These are phyloP conservation scores for Brachypodius melanocephalos DNA, from an alignment of 2,113 vertebrate species.

Conservation along the genomic window DNA sequence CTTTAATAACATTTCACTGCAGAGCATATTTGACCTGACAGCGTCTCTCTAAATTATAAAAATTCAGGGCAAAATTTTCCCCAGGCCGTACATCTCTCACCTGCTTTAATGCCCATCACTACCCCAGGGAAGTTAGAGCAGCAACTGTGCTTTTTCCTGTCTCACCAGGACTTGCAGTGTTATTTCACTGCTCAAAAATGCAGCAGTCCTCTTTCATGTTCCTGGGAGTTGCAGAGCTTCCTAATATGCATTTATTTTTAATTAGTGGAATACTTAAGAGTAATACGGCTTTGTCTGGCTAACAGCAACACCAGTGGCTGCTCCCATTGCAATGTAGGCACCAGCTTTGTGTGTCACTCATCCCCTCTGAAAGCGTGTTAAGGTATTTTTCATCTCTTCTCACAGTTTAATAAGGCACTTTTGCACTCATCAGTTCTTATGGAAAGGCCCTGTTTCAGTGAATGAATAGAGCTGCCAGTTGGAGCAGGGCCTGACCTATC, in stretches of 20 bases:
- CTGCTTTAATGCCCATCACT: background rate
- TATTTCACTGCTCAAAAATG: background rate
- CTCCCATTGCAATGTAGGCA: background rate
- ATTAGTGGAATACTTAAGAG: background rate
- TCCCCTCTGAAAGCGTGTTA: background rate
- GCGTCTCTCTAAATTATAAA: background rate
- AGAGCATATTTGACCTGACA: background rate
- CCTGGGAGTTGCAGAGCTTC: background rate
- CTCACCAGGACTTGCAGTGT: background rate
- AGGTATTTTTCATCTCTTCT: background rate
- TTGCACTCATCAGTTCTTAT: background rate
- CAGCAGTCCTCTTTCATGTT: background rate
- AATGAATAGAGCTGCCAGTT: background rate
- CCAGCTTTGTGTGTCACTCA: background rate
- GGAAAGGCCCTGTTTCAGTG: fast-evolving
- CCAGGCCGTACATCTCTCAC: background rate
- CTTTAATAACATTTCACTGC: background rate
- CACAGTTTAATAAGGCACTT: background rate
- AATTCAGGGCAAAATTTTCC: background rate
- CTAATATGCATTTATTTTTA: background rate
- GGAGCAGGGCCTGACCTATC: background rate
- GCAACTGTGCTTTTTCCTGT: background rate
- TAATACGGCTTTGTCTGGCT: background rate
- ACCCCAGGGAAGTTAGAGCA: background rate
- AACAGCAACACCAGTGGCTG: background rate